Conservation (phyloP, 2,888 invertebrate genomes). For the Drosophila bunnanda region DNA sequence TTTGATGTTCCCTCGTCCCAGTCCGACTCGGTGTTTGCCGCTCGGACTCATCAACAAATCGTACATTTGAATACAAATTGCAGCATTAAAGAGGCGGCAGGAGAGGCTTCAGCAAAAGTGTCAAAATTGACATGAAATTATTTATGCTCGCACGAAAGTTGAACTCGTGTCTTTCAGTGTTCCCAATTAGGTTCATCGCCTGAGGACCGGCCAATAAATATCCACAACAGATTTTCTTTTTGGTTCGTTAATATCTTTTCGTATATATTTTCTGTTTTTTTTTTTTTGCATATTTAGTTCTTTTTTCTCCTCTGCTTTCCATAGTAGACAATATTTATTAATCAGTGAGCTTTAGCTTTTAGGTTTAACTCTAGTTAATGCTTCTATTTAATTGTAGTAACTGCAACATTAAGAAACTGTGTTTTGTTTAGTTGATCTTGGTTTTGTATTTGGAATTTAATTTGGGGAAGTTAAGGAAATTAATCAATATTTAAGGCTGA, state of each 20-base stretch:
- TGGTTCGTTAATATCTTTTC: slow-evolving; percentile 23
- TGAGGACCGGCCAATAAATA: slow-evolving; percentile 15
- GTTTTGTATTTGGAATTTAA: neutral
- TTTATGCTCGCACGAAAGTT: slow-evolving; percentile 63
- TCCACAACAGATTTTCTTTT: slow-evolving; percentile 4
- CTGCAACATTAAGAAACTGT: slow-evolving; percentile 52
- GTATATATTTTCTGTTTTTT: slow-evolving; percentile 22
- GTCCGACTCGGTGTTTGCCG: slow-evolving; percentile 10
- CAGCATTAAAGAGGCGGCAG: slow-evolving; percentile 57
- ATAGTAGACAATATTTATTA: slow-evolving; percentile 43
- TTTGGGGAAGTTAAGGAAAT: neutral
- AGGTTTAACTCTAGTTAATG: slow-evolving; percentile 40
- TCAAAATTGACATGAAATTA: slow-evolving; percentile 73
- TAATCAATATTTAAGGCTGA: neutral
- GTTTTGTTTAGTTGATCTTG: slow-evolving; percentile 24
- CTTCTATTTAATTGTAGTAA: slow-evolving; percentile 43
- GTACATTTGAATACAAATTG: slow-evolving; percentile 78
- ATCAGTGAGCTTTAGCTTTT: slow-evolving; percentile 36
- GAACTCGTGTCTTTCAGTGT: slow-evolving; percentile 41
- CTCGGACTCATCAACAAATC: slow-evolving; percentile 68
- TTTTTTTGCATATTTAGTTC: slow-evolving; percentile 34
- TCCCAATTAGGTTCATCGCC: slow-evolving; percentile 33
- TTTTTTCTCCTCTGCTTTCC: slow-evolving; percentile 6
- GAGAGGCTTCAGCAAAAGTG: slow-evolving; percentile 69
- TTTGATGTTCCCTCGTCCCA: slow-evolving; percentile 67